A percentile compares a stretch with the other conserved stretches of the same genome.
phyloP scores from a whole-genome alignment of 2,888 invertebrate genomes.

The Tinea semifulvella region DNA sequence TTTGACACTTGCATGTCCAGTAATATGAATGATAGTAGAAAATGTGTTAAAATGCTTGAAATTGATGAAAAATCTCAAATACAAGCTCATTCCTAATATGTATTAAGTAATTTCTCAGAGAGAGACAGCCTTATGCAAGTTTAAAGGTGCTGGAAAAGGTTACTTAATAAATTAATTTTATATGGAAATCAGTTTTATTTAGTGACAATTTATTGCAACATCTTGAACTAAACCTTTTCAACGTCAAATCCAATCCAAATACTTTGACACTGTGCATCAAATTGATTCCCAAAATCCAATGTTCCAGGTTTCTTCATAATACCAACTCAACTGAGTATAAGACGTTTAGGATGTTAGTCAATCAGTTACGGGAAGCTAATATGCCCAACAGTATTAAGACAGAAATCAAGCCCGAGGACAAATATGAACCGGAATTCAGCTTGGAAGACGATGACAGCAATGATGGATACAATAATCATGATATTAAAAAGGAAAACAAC shows the following conservation, averaged over 20 bases:
- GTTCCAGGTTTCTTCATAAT: slow-evolving; percentile 57
- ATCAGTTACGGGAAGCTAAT: slow-evolving; percentile 33
- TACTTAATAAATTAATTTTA: too few species aligned
- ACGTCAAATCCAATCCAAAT: not conserved
- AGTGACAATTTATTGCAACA: too few species aligned
- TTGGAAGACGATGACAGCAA: slow-evolving; percentile 59
- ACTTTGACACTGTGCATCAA: not conserved
- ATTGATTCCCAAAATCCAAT: not conserved
- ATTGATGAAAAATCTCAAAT: too few species aligned
- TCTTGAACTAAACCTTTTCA: slow-evolving; percentile 3
- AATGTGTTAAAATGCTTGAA: too few species aligned
- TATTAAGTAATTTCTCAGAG: too few species aligned
- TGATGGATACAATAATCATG: slow-evolving; percentile 32
- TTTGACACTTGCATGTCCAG: too few species aligned
- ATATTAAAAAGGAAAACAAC: slow-evolving; percentile 41
- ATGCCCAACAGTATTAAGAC: slow-evolving; percentile 35
- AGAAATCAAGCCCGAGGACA: slow-evolving; percentile 56
- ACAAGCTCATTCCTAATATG: too few species aligned
- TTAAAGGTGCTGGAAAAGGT: too few species aligned
- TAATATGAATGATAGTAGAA: too few species aligned
- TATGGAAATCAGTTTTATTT: too few species aligned
- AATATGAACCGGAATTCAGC: slow-evolving; percentile 61
- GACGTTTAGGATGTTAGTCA: slow-evolving; percentile 51
- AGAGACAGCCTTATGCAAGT: too few species aligned
- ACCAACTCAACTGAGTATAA: slow-evolving; percentile 53